These are phyloP conservation scores for Gorsachius magnificus DNA, from an alignment of 2,797 vertebrate species.

Conservation along the genomic window DNA sequence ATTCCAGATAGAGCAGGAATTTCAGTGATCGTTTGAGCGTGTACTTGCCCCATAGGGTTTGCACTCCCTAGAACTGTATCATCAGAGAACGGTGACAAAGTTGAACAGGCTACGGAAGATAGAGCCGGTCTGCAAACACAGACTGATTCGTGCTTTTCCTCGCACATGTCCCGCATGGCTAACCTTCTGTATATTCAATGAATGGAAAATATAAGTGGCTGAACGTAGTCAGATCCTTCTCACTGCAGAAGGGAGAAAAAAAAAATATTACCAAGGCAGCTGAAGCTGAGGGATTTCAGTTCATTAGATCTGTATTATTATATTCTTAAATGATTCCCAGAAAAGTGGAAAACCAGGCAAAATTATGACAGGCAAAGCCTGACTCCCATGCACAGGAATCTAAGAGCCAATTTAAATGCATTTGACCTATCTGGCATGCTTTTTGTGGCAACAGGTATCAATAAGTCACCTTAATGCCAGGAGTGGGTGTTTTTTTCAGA, in stretches of 20 bases:
- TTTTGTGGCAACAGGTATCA: neutral
- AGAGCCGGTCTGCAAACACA: neutral
- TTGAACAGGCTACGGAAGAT: neutral
- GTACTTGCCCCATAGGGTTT: neutral
- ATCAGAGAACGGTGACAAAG: neutral
- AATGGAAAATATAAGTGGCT: neutral
- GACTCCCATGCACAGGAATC: neutral
- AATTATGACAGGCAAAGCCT: neutral
- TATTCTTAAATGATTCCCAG: neutral
- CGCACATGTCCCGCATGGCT: neutral
- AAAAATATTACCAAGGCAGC: neutral
- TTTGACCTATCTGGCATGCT: neutral
- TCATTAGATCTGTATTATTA: neutral
- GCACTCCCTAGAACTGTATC: neutral
- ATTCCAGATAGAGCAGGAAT: slow-evolving; percentile 9
- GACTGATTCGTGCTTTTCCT: neutral
- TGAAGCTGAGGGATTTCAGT: neutral
- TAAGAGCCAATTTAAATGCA: neutral
- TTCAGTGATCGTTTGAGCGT: neutral
- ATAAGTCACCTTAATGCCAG: neutral
- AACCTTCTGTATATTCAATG: neutral
- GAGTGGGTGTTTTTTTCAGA: neutral
- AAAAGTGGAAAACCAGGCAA: neutral
- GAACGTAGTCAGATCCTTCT: neutral
- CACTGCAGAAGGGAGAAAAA: neutral